These are phyloP conservation scores for Zaprionus bogoriensis DNA, from an alignment of 2,888 invertebrate species.

Conservation along the genomic window DNA sequence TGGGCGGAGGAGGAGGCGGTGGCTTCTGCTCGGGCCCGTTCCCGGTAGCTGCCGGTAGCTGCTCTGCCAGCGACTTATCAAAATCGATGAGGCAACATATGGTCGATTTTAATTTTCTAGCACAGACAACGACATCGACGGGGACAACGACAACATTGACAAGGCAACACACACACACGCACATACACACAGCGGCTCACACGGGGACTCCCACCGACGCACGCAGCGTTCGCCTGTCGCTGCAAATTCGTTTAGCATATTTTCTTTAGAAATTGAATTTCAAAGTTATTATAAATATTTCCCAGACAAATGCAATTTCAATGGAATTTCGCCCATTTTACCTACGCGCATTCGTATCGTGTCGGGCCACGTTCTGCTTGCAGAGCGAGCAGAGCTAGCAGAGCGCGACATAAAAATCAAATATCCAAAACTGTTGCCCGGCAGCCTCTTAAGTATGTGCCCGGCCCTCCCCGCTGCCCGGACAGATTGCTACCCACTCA, in stretches of 20 bases:
- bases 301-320: constrained; percentile 68
- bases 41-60: constrained; percentile 18
- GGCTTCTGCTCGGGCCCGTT: background rate
- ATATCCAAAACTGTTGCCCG: constrained; percentile 33
- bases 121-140: constrained; percentile 28
- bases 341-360: constrained; percentile 42
- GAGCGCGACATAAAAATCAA: constrained; percentile 32
- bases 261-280: constrained; percentile 77
- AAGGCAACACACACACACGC: constrained; percentile 6
- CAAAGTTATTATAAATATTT: constrained; percentile 76
- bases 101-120: constrained; percentile 74
- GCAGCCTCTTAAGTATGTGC: constrained; percentile 6
- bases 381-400: constrained; percentile 9
- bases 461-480: background rate
- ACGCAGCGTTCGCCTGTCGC: constrained; percentile 12
- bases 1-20: background rate
- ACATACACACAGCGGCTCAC: constrained; percentile 16
- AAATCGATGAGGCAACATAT: constrained; percentile 78
- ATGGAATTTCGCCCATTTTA: constrained; percentile 54
- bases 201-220: constrained; percentile 2
- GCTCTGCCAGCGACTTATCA: constrained; percentile 62
- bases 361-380: background rate
- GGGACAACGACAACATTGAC: constrained; percentile 24
- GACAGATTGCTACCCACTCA: no score
- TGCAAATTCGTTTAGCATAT: constrained; percentile 72